These are phyloP conservation scores for Atherix ibis DNA, from an alignment of 2,888 invertebrate genomes.

Conservation along the genomic window DNA sequence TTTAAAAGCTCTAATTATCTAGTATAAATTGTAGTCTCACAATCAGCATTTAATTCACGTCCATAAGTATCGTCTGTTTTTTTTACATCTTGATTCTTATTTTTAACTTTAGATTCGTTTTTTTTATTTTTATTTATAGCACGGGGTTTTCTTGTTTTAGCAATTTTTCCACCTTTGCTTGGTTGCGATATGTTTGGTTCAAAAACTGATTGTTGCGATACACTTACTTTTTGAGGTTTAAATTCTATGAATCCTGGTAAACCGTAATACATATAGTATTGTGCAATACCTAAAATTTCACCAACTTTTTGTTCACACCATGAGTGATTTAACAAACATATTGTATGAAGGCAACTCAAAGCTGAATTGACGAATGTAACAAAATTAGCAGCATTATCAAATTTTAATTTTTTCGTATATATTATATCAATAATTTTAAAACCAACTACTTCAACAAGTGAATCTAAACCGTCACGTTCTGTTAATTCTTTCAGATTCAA, in stretches of 20 bases:
- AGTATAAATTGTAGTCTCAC: constrained; percentile 6
- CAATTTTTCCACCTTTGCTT: constrained; percentile 45
- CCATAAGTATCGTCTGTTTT: constrained; percentile 1
- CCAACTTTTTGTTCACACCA: constrained; percentile 30
- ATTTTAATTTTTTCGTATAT: constrained; percentile 11
- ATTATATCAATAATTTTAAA: constrained; percentile 11
- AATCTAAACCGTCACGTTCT: neutral
- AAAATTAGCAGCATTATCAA: constrained; percentile 10
- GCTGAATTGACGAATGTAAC: constrained; percentile 13
- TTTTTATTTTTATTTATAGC: constrained; percentile 17
- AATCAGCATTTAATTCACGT: constrained; percentile 12
- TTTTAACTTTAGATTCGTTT: constrained; percentile 9
- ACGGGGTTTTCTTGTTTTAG: constrained; percentile 22
- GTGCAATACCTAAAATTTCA: constrained; percentile 41
- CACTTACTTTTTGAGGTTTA: constrained; percentile 38
- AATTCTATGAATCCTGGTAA: constrained; percentile 23
- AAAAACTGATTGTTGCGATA: constrained; percentile 44
- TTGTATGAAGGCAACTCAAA: constrained; percentile 17
- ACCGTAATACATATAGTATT: constrained; percentile 39
- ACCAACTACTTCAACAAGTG: constrained; percentile 9
- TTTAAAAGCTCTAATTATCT: constrained; percentile 1
- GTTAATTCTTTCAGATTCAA: constrained; percentile 1
- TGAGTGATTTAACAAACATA: constrained; percentile 20
- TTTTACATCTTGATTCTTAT: too few relatives aligned
- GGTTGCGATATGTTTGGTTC: constrained; percentile 26